These are phyloP conservation scores for Alouatta palliata DNA, from an alignment of 2,113 vertebrate species.

Conservation along the genomic window DNA sequence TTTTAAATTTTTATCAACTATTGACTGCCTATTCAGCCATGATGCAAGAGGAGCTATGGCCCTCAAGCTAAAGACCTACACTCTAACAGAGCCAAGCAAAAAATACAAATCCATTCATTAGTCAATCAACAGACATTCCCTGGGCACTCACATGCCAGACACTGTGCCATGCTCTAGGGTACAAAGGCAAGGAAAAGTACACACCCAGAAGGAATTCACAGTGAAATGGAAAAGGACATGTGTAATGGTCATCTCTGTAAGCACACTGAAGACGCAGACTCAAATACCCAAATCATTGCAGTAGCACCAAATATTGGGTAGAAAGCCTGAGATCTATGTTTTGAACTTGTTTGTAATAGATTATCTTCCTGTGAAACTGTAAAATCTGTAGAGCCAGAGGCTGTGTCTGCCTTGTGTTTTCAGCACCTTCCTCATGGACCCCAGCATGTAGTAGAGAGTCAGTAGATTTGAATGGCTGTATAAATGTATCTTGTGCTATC, in stretches of 20 bases:
- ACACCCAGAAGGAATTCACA: too few relatives aligned
- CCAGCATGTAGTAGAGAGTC: accelerated
- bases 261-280: not conserved
- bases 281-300: not conserved
- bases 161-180: not conserved
- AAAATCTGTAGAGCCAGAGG: not conserved
- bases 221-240: not conserved
- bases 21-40: not conserved
- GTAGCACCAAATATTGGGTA: not conserved
- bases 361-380: not conserved
- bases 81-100: not conserved
- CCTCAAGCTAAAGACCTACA: not conserved
- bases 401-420: not conserved
- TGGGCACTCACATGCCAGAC: not conserved
- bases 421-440: accelerated
- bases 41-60: not conserved
- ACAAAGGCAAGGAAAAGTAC: not conserved
- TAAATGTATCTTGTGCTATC: accelerated
- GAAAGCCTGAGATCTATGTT: not conserved
- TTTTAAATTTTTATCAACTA: not conserved
- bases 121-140: not conserved
- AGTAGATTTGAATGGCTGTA: not conserved
- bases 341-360: not conserved
- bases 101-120: not conserved
- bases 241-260: not conserved